Conservation (phyloP, 2,113 vertebrate genomes). For the Hyperoodon ampullatus region DNA sequence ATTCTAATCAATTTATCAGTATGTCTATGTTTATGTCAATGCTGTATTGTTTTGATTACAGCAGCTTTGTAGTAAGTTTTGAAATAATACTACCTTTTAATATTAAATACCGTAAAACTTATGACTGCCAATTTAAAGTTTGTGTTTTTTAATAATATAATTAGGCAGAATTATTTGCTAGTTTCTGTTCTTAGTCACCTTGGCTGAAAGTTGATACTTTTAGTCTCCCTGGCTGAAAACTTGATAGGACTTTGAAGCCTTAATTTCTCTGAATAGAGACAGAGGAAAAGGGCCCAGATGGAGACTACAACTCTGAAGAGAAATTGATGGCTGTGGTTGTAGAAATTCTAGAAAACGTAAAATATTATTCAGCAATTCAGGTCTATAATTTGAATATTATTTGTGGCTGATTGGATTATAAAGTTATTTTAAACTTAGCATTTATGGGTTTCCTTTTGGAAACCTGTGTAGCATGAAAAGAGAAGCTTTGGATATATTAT, state of each 20-base stretch:
- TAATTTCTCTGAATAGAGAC: neutral
- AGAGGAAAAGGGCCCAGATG: neutral
- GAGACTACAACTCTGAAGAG: neutral
- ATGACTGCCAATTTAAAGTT: neutral
- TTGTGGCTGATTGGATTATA: neutral
- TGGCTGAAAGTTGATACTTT: neutral
- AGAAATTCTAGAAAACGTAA: neutral
- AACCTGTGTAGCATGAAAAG: neutral
- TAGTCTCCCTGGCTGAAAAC: neutral
- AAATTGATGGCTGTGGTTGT: neutral
- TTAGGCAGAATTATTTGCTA: neutral
- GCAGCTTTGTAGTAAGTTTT: neutral
- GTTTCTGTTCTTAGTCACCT: neutral
- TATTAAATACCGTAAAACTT: neutral
- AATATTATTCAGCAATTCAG: neutral
- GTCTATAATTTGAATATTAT: neutral
- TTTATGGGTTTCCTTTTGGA: neutral
- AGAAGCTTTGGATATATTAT: neutral
- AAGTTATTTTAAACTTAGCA: neutral
- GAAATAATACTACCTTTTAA: neutral
- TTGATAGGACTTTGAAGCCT: neutral
- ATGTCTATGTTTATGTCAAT: neutral
- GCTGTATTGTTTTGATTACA: neutral
- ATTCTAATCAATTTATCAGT: neutral
- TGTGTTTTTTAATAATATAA: neutral